Conservation (phyloP, 2,113 vertebrate genomes). For the Odontesthes bonariensis region DNA sequence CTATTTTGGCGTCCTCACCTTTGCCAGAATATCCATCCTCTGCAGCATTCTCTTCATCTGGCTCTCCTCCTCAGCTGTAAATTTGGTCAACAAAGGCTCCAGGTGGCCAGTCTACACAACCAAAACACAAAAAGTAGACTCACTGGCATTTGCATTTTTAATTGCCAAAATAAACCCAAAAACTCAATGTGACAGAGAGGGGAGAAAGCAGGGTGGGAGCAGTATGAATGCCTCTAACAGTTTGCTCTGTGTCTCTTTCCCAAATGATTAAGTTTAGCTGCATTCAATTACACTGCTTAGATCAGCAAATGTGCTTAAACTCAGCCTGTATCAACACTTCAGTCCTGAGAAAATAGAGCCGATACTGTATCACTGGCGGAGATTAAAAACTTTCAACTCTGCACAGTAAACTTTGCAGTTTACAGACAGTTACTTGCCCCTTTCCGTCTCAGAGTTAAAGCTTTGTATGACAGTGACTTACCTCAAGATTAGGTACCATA, state of each 20-base stretch:
- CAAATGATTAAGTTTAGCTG: not conserved
- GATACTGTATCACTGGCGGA: too few relatives aligned
- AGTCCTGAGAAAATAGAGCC: too few relatives aligned
- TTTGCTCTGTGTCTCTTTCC: not conserved
- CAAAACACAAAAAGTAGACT: conserved; percentile 18
- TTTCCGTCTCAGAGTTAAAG: too few relatives aligned
- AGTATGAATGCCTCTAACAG: too few relatives aligned
- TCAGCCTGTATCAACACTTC: too few relatives aligned
- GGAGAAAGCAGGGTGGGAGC: too few relatives aligned
- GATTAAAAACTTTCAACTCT: too few relatives aligned
- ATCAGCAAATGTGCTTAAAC: not conserved
- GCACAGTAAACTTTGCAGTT: not conserved
- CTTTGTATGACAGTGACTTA: conserved; percentile 52
- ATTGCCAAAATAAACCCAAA: not conserved
- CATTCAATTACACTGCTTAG: not conserved
- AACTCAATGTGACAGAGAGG: not conserved
- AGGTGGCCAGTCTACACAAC: conserved; percentile 86
- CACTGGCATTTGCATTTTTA: not conserved
- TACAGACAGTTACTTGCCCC: too few relatives aligned
- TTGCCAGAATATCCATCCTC: conserved; percentile 90
- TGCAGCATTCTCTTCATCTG: conserved; percentile 96
- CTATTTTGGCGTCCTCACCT: conserved; percentile 74
- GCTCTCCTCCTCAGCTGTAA: conserved; percentile 89
- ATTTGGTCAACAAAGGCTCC: conserved; percentile 87
- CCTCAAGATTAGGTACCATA: conserved; percentile 90